Conservation (phyloP, 2,113 vertebrate genomes). For the Cygnus atratus region DNA sequence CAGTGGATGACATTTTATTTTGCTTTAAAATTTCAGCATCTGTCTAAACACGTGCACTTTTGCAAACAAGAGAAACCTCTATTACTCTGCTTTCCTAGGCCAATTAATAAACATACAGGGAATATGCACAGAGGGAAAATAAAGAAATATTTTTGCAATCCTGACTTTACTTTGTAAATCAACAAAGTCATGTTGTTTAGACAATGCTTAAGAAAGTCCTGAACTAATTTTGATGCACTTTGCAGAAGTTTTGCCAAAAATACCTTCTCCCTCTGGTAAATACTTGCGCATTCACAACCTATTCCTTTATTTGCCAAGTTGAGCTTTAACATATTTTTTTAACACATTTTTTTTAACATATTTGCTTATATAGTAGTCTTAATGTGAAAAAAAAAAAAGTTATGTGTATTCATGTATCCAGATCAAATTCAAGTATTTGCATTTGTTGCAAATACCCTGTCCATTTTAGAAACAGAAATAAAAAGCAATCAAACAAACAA, state of each 20-base stretch:
- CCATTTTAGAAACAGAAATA: background rate
- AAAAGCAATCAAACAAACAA: background rate
- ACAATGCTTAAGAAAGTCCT: background rate
- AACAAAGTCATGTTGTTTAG: slow-evolving; percentile 55
- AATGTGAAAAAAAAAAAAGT: background rate
- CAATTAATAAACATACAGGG: slow-evolving; percentile 26
- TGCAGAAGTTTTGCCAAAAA: slow-evolving; percentile 61
- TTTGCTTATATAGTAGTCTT: background rate
- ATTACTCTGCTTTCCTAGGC: slow-evolving; percentile 20
- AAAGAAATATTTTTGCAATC: slow-evolving; percentile 61
- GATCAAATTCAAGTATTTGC: background rate
- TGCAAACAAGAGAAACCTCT: slow-evolving; percentile 30
- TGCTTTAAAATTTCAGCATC: slow-evolving; percentile 32
- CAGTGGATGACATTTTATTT: background rate
- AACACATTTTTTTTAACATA: too few species aligned
- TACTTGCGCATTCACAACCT: slow-evolving; percentile 44
- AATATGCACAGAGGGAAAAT: slow-evolving; percentile 47
- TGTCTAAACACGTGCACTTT: background rate
- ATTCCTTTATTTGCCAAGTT: background rate
- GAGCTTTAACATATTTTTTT: background rate
- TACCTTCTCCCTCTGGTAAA: slow-evolving; percentile 23
- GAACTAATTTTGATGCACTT: slow-evolving; percentile 29
- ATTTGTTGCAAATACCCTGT: background rate
- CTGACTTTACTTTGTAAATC: background rate
- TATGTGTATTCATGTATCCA: background rate